Evolutionary conservation across 2,888 invertebrate species (phyloP), one percentile per base, ranked within the genome.

Genomic region (Nemotelus nigrinus): DNA sequence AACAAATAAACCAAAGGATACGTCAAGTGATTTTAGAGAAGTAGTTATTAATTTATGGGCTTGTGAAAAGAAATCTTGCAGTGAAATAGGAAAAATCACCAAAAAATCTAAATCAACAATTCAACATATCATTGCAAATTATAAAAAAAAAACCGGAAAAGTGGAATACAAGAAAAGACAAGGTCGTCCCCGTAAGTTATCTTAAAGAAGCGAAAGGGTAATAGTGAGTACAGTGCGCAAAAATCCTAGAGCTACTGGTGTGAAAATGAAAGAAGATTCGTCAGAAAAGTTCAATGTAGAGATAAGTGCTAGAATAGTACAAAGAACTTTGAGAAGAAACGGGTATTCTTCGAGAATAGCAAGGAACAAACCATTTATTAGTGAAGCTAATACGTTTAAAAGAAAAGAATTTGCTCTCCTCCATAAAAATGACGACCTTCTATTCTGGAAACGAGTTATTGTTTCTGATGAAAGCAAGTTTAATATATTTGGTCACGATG

Each of bases 401-500:
- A 58, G 58, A 6, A 58, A 58, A 58, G 7, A 58, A 58, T 58
- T 58, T n/a, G 6, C 53, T 50, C 6, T 50, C 5, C 8, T 50
- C 5, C 53, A 50, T 8, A 50, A 50, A 50, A 50, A 50, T 6
- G 53, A 50, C 8, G 53, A 50, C 53, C 5, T 50, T 6, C 8
- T 50, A 50, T 50, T 50, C 53, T 50, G 53, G 53, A 50, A 50
- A 50, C 53, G 53, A 50, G 53, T 50, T 50, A 50, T 50, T 8
- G 5, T 50, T 6, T 8, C 58, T n/a, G 58, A 58, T 58, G 25
- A 58, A 58, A 58, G 58, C 25, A 58, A 58, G 58, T 8, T 8
- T n/a, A 58, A 58, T n/a, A 41, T 63, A 63, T 63, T 63, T 63
- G 41, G 63, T 63, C 63, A 63, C 63, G 43, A 58, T 58, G 41